A percentile compares a stretch with the other conserved stretches of the same genome.
Conservation (phyloP, 2,113 vertebrate species). For the Ictalurus furcatus region DNA sequence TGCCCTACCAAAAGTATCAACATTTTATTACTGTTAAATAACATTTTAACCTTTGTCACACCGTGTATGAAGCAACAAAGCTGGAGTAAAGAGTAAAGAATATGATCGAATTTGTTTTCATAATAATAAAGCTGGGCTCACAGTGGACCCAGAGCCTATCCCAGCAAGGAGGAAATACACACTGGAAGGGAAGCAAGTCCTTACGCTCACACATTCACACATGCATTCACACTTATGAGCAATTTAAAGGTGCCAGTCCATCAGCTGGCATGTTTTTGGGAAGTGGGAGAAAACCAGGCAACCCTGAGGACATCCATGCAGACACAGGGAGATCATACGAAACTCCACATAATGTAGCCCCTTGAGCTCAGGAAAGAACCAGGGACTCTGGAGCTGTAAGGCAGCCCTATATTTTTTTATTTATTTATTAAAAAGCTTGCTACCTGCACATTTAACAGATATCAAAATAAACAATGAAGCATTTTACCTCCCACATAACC, state of each 20-base stretch:
- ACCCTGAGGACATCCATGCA: background rate
- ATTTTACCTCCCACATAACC: background rate
- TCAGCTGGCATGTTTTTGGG: too few species aligned
- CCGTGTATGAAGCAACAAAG: background rate
- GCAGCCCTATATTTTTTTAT: too few species aligned
- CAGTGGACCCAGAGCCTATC: background rate
- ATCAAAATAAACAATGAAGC: background rate
- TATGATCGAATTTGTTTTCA: background rate
- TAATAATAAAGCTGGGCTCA: background rate
- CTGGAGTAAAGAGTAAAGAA: background rate
- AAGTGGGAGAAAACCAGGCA: background rate
- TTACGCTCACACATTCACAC: background rate
- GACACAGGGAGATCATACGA: background rate
- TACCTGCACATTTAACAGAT: background rate
- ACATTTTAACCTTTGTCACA: background rate
- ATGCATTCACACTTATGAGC: background rate
- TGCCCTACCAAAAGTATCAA: background rate
- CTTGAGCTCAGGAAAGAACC: background rate
- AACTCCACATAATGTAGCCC: background rate
- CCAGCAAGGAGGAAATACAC: background rate
- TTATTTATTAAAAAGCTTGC: background rate
- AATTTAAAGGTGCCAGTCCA: background rate
- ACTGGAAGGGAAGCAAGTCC: background rate
- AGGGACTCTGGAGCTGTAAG: too few species aligned
- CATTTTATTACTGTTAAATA: too few species aligned